phyloP scores from a whole-genome alignment of 2,797 vertebrate species.

The Vultur gryphus region DNA sequence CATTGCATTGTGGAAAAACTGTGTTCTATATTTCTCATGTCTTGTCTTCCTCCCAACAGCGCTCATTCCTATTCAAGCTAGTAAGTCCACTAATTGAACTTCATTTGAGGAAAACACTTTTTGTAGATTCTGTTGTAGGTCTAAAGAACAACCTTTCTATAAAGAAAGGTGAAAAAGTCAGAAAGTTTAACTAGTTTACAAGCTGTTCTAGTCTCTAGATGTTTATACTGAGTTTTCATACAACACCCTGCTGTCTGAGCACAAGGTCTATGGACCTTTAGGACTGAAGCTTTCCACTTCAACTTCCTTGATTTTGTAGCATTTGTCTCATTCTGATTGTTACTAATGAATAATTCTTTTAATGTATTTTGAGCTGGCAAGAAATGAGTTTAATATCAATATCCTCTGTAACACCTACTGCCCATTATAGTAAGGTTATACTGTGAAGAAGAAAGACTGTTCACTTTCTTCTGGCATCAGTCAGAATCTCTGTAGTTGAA shows the following conservation, averaged over 20 bases:
- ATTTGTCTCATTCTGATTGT: background rate
- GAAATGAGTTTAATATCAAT: background rate
- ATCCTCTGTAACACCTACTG: background rate
- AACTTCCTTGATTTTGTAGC: background rate
- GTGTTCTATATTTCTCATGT: background rate
- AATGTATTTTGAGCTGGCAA: background rate
- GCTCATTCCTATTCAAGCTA: background rate
- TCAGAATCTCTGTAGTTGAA: background rate
- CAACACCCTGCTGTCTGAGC: background rate
- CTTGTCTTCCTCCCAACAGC: background rate
- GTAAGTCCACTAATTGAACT: background rate
- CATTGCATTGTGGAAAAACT: background rate
- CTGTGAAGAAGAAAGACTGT: background rate
- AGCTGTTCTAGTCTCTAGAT: background rate
- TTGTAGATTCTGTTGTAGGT: background rate
- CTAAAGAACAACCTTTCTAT: background rate
- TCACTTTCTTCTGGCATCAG: background rate
- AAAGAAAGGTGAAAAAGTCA: background rate
- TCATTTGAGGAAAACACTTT: background rate
- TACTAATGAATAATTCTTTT: background rate
- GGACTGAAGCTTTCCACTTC: background rate
- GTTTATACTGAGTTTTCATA: background rate
- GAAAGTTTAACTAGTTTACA: background rate
- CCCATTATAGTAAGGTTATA: background rate
- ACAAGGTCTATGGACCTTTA: background rate